A percentile compares a stretch with the other conserved stretches of the same genome.
phyloP scores from a whole-genome alignment of 2,888 invertebrate genomes.

The Sylvicola cinctus region DNA sequence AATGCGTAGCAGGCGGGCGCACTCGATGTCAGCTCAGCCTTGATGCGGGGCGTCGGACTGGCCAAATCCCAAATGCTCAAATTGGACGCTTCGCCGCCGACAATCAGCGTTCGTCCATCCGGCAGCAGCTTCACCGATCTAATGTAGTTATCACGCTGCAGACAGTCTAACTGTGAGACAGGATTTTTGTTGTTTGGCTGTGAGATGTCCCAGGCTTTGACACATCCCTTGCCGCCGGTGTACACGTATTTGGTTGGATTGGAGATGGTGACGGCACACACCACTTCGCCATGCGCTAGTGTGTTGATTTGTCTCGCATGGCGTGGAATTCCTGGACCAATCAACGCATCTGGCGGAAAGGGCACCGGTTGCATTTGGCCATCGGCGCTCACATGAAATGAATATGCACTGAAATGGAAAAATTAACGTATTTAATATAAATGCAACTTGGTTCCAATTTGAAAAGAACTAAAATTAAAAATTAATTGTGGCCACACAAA shows the following conservation, averaged over 20 bases:
- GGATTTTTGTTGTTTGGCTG: conserved; percentile 71
- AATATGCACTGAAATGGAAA: conserved; percentile 58
- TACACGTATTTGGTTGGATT: conserved; percentile 85
- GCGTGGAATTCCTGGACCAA: conserved; percentile 81
- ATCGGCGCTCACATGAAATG: conserved; percentile 81
- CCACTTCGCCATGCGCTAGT: conserved; percentile 87
- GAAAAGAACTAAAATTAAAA: conserved; percentile 1
- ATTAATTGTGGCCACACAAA: background rate
- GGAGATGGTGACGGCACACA: conserved; percentile 91
- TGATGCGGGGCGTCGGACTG: conserved; percentile 74
- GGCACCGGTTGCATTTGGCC: conserved; percentile 83
- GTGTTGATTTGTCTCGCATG: conserved; percentile 86
- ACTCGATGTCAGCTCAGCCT: conserved; percentile 80
- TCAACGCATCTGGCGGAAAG: conserved; percentile 83
- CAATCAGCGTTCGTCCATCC: conserved; percentile 82
- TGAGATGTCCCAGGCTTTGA: conserved; percentile 94
- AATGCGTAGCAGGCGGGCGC: conserved; percentile 96
- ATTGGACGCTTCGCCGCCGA: conserved; percentile 89
- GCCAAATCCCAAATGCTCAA: conserved; percentile 91
- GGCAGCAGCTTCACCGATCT: conserved; percentile 83
- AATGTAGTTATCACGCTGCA: conserved; percentile 91
- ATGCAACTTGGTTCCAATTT: conserved; percentile 1
- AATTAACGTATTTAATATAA: background rate
- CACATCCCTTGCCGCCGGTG: conserved; percentile 92
- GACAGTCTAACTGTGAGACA: conserved; percentile 78